Conservation (phyloP, 1,140 invertebrate species). For the Ladona fulva region DNA sequence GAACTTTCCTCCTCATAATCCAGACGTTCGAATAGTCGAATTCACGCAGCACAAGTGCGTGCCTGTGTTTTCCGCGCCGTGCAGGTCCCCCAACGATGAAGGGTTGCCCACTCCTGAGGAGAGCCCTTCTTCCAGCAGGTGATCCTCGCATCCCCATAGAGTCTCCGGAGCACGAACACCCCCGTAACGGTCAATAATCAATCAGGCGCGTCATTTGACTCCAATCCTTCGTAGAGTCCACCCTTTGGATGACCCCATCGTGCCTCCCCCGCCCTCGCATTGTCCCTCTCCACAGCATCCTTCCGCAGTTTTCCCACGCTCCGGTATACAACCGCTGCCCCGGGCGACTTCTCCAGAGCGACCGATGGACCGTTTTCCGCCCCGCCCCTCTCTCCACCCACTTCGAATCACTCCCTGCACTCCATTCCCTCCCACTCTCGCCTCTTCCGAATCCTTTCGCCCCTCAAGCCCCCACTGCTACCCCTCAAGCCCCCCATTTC, state of each 20-base stretch:
- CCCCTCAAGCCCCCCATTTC: not conserved
- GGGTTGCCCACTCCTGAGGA: too few relatives aligned
- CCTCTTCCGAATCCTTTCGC: too few relatives aligned
- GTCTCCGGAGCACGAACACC: not conserved
- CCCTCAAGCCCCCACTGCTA: too few relatives aligned
- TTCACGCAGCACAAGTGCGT: too few relatives aligned
- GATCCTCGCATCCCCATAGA: too few relatives aligned
- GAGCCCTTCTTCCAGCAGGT: too few relatives aligned
- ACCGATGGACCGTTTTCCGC: not conserved
- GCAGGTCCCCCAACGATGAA: too few relatives aligned
- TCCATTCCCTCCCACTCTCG: too few relatives aligned
- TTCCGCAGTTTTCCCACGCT: not conserved
- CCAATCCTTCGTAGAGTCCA: not conserved
- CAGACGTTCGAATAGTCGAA: too few relatives aligned
- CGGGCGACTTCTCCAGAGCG: not conserved
- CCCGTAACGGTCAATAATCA: not conserved
- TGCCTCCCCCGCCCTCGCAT: not conserved
- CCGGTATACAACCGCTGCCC: not conserved
- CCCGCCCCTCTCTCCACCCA: not conserved
- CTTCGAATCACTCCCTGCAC: not conserved
- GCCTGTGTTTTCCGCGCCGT: too few relatives aligned
- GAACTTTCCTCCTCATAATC: too few relatives aligned
- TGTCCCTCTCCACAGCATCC: not conserved
- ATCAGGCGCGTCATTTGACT: not conserved
- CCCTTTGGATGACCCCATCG: not conserved